A percentile compares a stretch with the other conserved stretches of the same genome.
These are phyloP conservation scores for Diadromus collaris DNA, from an alignment of 2,888 invertebrate genomes.

Conservation along the genomic window DNA sequence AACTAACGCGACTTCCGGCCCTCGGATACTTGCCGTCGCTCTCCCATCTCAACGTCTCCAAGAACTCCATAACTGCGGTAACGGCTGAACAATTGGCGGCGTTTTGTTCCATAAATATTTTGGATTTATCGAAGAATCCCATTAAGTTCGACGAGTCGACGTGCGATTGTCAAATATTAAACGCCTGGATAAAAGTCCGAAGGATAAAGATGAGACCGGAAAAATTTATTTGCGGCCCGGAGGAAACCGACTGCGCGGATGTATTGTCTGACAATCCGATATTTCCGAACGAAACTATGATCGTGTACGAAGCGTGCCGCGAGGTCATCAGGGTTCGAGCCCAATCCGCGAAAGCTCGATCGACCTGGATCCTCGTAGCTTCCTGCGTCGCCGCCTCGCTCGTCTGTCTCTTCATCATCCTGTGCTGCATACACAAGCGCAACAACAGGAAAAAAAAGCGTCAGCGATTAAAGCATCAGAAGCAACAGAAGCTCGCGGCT, in stretches of 20 bases:
- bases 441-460: slow-evolving; percentile 71
- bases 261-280: slow-evolving; percentile 4
- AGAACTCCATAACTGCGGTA: slow-evolving; percentile 81
- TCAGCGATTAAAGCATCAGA: slow-evolving; percentile 70
- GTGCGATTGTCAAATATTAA: slow-evolving; percentile 70
- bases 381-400: slow-evolving; percentile 70
- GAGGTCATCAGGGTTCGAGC: slow-evolving; percentile 64
- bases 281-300: slow-evolving; percentile 66
- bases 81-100: slow-evolving; percentile 82
- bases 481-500: slow-evolving; percentile 66
- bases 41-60: slow-evolving; percentile 84
- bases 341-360: slow-evolving; percentile 70
- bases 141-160: slow-evolving; percentile 63
- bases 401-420: slow-evolving; percentile 65
- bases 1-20: slow-evolving; percentile 83
- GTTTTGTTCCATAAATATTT: slow-evolving; percentile 83
- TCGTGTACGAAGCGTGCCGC: slow-evolving; percentile 67
- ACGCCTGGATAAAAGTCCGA: slow-evolving; percentile 68
- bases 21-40: slow-evolving; percentile 84
- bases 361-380: slow-evolving; percentile 74
- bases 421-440: slow-evolving; percentile 75
- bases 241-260: slow-evolving; percentile 24
- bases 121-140: slow-evolving; percentile 80
- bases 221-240: slow-evolving; percentile 51
- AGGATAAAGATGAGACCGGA: slow-evolving; percentile 64